Conservation (phyloP, 2,113 vertebrate species). For the Colistium nudipinnis region DNA sequence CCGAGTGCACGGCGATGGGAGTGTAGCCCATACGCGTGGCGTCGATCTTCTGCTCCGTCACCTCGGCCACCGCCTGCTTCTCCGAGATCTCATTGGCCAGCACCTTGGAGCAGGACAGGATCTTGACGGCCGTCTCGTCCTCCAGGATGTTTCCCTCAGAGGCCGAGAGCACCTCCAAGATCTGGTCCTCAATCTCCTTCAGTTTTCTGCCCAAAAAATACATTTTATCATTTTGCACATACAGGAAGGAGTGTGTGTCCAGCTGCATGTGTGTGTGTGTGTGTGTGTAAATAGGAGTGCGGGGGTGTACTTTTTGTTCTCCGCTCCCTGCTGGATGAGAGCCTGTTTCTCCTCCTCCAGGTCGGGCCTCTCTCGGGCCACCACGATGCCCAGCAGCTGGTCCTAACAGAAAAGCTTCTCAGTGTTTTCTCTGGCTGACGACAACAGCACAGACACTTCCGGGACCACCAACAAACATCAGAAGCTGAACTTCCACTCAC, state of each 20-base stretch:
- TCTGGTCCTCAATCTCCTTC: constrained; percentile 94
- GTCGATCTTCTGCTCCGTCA: constrained; percentile 89
- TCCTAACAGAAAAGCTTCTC: too few relatives aligned
- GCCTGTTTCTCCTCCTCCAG: constrained; percentile 92
- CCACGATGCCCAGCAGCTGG: constrained; percentile 91
- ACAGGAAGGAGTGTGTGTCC: too few relatives aligned
- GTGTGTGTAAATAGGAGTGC: not conserved
- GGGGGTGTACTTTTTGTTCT: constrained; percentile 92
- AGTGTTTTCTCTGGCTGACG: too few relatives aligned
- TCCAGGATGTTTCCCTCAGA: constrained; percentile 95
- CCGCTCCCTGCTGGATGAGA: constrained; percentile 89
- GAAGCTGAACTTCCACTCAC: constrained; percentile 62
- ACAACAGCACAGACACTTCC: too few relatives aligned
- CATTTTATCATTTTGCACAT: constrained; percentile 2
- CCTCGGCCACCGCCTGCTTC: constrained; percentile 90
- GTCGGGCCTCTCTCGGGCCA: constrained; percentile 90
- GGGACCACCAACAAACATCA: too few relatives aligned
- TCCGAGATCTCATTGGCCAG: constrained; percentile 90
- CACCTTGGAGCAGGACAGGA: constrained; percentile 90
- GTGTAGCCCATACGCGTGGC: constrained; percentile 87
- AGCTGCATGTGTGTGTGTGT: too few relatives aligned
- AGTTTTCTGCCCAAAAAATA: constrained; percentile 84
- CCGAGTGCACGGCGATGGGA: constrained; percentile 86
- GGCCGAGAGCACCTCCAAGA: constrained; percentile 91
- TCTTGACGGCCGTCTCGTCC: constrained; percentile 89